Base-by-base conservation (phyloP, 2,113 vertebrate species). In the Syngnathus floridae region DNA sequence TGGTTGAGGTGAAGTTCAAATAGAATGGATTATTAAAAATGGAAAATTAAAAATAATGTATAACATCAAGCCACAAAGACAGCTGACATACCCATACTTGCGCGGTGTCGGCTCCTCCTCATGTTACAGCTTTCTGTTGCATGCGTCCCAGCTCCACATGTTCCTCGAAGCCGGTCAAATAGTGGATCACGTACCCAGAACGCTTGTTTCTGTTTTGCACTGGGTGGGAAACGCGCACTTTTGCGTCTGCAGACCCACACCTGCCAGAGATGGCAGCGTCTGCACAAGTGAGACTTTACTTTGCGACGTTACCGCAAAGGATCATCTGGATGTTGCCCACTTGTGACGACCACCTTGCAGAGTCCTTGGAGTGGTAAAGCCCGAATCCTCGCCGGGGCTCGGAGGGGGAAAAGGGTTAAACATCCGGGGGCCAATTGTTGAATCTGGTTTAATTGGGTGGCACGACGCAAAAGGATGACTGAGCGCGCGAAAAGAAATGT, bases 81-180 rank as follows among this genome's bases (percentile, higher is more conserved):
- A 13, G 26, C 12, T 36, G 38, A 90, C 90, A 57, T 90, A 91
- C 90, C 90, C 90, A 91, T 91, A 13, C 84, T 87, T 78, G 79
- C 73, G 74, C 77, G 62, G 59, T 78, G 75, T 85, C 73, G 64
- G 67, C 78, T 86, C 74, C 78, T 87, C 78, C 77, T 78, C 82
- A 80, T 84, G 74, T 77, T 83, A 83, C n/a, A 77, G 80, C 75
- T 77, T 59, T 83, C 78, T 69, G 75, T 67, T 67, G 82, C 70
- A 73, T 72, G 76, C 66, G 71, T 80, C 78, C 83, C 66, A 16
- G 77, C 58, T 84, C 82, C 80, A 82, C 90, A 91, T 91, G 86
- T 85, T 77, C 46, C 45, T 84, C 71, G 66, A 58, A 62, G 69
- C 69, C 70, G 82, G 73, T 71, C 79, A 73, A 74, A 79, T 26